Evolutionary conservation across 2,797 vertebrate species (phyloP), one percentile per base, ranked within the genome.

Genomic region (Liparis tanakae): DNA sequence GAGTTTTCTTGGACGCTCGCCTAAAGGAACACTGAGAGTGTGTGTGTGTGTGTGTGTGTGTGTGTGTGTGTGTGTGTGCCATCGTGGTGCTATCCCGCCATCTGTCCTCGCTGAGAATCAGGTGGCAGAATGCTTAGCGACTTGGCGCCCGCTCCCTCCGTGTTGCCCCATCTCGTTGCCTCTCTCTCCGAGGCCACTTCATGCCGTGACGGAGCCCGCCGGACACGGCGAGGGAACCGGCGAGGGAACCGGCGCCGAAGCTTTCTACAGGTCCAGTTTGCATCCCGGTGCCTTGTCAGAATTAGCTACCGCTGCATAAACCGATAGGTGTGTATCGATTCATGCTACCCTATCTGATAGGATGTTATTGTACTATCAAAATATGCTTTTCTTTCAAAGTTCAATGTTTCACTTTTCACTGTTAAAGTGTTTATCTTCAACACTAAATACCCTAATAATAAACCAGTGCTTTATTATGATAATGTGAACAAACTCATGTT

Each of bases 91-190:
- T 74, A 82, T 79, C 80, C 87, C 36, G 81, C 92, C 93, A 92
- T 94, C 92, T 94, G 93, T 91, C 89, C 87, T 67, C 64, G 80
- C 81, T 78, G 84, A 78, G 88, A 88, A 89, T 90, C 89, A 91
- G 92, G 90, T 91, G 90, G 90, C 87, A 59, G 83, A 81, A 85
- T 80, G 82, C 84, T 91, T 88, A 86, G 83, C 74, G 76, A 84
- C 85, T 89, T 91, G 91, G 89, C 91, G 86, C 67, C 66, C 78
- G 88, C 87, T 89, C 87, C 80, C 80, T 88, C 78, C 59, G 5
- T 79, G 76, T 84, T 87, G 86, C 78, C 81, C 60, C 25, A 64
- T 65, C 57, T 86, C 63, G 51, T 55, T 79, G 25, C 25, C 61
- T 61, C 80, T 85, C 85, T 86, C 85, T 88, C 86, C 1, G 75